Evolutionary conservation across 2,888 invertebrate species (phyloP), one percentile per base, ranked within the genome.

Genomic region (Drosophila peninsularis): DNA sequence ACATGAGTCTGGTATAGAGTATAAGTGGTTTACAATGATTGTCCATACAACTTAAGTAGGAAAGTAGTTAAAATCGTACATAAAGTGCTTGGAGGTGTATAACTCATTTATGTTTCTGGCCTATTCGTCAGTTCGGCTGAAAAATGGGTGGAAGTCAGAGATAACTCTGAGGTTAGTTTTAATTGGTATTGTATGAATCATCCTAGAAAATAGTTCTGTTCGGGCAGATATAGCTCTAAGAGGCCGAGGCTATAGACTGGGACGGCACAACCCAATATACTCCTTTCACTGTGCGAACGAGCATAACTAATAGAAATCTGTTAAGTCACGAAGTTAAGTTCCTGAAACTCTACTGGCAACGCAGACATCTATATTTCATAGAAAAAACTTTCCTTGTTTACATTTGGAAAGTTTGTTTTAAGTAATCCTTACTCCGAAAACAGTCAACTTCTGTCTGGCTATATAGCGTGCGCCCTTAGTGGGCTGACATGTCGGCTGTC

Each of bases 401-500:
- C 24, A 10, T n/a, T 45, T 45, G 27, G 11, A 5, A 11, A 11
- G 3, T 17, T 30, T 30, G 27, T 30, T 30, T 3, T 17, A 17
- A 13, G 30, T 13, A 47, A 47, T 47, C 17, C 13, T 30, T 30
- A 13, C 13, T 30, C 30, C 2, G 11, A 19, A 19, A 11, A 47
- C 17, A 13, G 24, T 19, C 19, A 2, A 7, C 27, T 27, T 27
- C 13, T 39, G 53, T 17, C 13, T 27, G 17, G 9, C 30, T 54
- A 61, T 44, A 36, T 58, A 32, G 61, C 44, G 41, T 42, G 41
- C 5, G 19, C 21, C 64, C n/a, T 42, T 56, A 63, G 17, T 17
- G n/a, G 45, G 52, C 27, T 79, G 66, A 52, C 81, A 63, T 52
- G 81, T 83, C 87, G 69, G 61, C 71, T 61, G 66, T 53, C 62